Evolutionary conservation across 2,797 vertebrate species (phyloP), one percentile per base, ranked within the genome.

Genomic region (Protonibea diacanthus): DNA sequence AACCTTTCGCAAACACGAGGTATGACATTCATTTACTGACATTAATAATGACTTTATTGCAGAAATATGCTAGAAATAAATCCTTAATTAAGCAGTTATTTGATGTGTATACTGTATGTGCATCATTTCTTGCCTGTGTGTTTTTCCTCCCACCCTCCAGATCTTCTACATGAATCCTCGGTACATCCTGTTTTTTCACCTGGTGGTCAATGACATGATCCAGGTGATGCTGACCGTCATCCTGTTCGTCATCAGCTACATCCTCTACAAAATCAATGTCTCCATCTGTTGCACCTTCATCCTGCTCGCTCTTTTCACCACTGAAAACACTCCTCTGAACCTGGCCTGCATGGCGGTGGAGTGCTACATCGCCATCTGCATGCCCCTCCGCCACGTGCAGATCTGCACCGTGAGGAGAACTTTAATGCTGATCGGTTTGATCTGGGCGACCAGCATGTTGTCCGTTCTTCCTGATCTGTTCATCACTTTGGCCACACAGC

Each of bases 171-270:
- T 4, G 7, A 93, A 94, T 62, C 92, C 94, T 4, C 94, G 94
- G 1, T 96, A 95, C 63, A 94, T 95, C 59, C 89, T 95, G 14
- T 95, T 95, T 20, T 70, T 94, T 44, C 91, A 95, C 76, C 78
- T 96, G 81, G 93, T 95, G 23, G 2, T 95, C 56, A 96, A 95
- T 44, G 94, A 95, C 74, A 95, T 93, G 85, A 84, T 95, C 63
- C 93, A 93, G 47, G 71, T 96, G 75, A 92, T 59, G 0, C 20
- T 93, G 60, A 82, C 85, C 0, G 52, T 90, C 33, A 13, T 48
- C 1, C 74, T 95, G 11, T 90, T 88, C 61, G 9, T 94, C 71
- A 56, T 91, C 74, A 93, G 90, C 60, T 94, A 95, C 81, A 61
- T 53, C 45, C 14, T 92, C 20, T 85, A 82, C 76, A 80, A 52